phyloP scores from a whole-genome alignment of 2,113 vertebrate genomes.

The Psittacus erithacus region DNA sequence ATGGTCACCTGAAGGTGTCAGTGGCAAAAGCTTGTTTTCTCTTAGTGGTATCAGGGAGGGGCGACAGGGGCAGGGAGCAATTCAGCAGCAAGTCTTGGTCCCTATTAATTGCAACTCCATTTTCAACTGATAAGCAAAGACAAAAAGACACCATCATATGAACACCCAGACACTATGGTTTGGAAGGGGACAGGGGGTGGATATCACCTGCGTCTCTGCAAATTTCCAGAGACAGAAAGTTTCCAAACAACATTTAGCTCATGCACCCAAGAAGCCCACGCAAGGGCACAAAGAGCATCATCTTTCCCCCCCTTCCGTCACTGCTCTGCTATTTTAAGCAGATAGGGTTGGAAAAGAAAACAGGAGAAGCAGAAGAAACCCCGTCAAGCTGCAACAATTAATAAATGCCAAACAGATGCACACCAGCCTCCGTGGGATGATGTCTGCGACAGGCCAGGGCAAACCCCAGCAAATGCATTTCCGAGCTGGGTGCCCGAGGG shows the following conservation, averaged over 20 bases:
- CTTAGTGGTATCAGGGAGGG: not conserved
- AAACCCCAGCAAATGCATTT: slow-evolving; percentile 70
- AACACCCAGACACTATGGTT: not conserved
- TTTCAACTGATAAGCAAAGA: not conserved
- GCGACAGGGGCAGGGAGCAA: rapidly evolving
- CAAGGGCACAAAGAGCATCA: rapidly evolving
- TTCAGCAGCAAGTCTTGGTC: not conserved
- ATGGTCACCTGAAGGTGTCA: not conserved
- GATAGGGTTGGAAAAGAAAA: not conserved
- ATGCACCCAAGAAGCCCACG: not conserved
- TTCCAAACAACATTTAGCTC: not conserved
- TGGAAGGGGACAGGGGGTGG: rapidly evolving
- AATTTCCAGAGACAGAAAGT: not conserved
- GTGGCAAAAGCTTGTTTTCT: not conserved
- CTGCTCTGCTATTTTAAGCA: not conserved
- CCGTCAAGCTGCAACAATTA: not conserved
- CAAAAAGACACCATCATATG: rapidly evolving
- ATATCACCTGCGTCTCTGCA: rapidly evolving
- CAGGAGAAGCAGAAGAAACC: not conserved
- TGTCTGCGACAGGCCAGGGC: slow-evolving; percentile 80
- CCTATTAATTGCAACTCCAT: not conserved
- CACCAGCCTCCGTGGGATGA: not conserved
- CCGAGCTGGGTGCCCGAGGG: slow-evolving; percentile 75
- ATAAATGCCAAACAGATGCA: slow-evolving; percentile 29
- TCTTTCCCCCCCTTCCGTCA: rapidly evolving